Conservation (phyloP, 2,888 invertebrate genomes). For the Pyrrhopygopsis socrates region DNA sequence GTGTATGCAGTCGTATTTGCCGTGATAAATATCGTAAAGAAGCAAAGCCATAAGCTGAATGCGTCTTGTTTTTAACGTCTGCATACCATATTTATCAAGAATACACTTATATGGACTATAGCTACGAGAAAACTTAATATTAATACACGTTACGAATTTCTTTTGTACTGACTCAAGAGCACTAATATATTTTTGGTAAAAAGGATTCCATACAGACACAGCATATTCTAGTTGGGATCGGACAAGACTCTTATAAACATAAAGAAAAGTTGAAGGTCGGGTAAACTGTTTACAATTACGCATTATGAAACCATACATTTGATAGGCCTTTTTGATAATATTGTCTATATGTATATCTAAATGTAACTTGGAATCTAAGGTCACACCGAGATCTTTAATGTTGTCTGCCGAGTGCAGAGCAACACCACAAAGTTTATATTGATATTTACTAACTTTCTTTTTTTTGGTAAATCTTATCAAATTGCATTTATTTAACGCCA, state of each 20-base stretch:
- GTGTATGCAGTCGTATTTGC: background rate
- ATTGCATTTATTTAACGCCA: slow-evolving; percentile 27
- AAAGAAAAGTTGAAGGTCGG: slow-evolving; percentile 35
- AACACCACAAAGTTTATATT: slow-evolving; percentile 9
- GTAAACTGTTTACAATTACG: slow-evolving; percentile 43
- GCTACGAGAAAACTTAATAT: background rate
- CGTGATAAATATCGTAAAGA: background rate
- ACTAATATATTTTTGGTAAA: slow-evolving; percentile 42
- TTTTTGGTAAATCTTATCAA: slow-evolving; percentile 33
- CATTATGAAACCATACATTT: slow-evolving; percentile 69
- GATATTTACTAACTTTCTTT: background rate
- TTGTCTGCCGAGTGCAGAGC: background rate
- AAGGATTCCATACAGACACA: slow-evolving; percentile 39
- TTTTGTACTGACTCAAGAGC: background rate
- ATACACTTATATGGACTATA: background rate
- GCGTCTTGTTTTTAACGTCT: background rate
- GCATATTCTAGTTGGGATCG: slow-evolving; percentile 67
- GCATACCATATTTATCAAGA: background rate
- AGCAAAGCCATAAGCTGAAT: background rate
- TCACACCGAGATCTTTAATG: slow-evolving; percentile 63
- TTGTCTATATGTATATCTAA: slow-evolving; percentile 59
- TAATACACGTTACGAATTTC: background rate
- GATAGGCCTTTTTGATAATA: slow-evolving; percentile 60
- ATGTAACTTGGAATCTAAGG: slow-evolving; percentile 59
- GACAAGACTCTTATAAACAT: slow-evolving; percentile 50